phyloP scores from a whole-genome alignment of 2,888 invertebrate species.

The Nycteola revayana region DNA sequence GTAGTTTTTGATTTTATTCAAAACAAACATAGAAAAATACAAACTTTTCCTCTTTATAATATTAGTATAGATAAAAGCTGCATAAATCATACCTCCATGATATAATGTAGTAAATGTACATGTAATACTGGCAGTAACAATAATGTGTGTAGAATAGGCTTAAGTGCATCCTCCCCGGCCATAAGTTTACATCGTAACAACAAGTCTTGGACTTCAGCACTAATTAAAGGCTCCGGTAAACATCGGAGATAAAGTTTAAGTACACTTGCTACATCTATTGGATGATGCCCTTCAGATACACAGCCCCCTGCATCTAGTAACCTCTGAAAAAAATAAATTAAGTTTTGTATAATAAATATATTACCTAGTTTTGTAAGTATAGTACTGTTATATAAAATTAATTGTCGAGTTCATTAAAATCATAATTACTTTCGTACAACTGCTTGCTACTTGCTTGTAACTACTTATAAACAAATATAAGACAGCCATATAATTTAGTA shows the following conservation, averaged over 20 bases:
- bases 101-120: slow-evolving; percentile 89
- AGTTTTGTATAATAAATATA: not conserved
- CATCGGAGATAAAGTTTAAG: slow-evolving; percentile 93
- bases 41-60: too few species aligned
- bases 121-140: slow-evolving; percentile 89
- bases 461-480: too few species aligned
- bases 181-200: slow-evolving; percentile 86
- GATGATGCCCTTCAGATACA: slow-evolving; percentile 87
- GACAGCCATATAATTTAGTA: too few species aligned
- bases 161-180: slow-evolving; percentile 79
- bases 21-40: too few species aligned
- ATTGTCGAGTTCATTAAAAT: not conserved
- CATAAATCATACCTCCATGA: slow-evolving; percentile 86
- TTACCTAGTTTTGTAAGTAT: not conserved
- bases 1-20: too few species aligned
- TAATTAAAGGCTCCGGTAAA: slow-evolving; percentile 91
- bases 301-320: slow-evolving; percentile 87
- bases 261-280: slow-evolving; percentile 92
- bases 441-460: too few species aligned
- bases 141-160: slow-evolving; percentile 86
- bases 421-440: too few species aligned
- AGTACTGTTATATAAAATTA: not conserved
- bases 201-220: slow-evolving; percentile 88
- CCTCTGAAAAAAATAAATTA: slow-evolving; percentile 60
- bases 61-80: too few species aligned